phyloP scores from a whole-genome alignment of 53 echinoderm and acorn worm species.

The Paracentrotus lividus region DNA sequence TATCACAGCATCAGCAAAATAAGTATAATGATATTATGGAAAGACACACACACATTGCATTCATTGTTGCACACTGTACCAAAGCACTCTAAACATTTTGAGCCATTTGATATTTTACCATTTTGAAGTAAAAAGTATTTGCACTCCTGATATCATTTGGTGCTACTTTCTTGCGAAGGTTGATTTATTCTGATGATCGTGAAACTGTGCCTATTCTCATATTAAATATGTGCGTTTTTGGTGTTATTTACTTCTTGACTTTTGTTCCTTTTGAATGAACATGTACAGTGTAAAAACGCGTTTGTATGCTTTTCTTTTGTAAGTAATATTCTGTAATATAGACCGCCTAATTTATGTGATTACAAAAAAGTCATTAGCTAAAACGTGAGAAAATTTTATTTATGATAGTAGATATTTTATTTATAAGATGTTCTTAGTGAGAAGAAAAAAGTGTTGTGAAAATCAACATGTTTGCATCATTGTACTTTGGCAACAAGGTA shows the following conservation, averaged over 20 bases:
- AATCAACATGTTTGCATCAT: neutral
- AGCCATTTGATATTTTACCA: too few relatives aligned
- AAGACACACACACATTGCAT: too few relatives aligned
- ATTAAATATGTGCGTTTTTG: neutral
- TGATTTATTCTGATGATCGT: neutral
- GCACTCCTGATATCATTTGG: conserved; percentile 27
- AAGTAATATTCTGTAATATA: conserved; percentile 56
- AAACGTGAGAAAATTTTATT: conserved; percentile 20
- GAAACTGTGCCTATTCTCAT: conserved; percentile 15
- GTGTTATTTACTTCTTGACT: neutral
- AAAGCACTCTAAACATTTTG: too few relatives aligned
- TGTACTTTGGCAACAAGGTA: neutral
- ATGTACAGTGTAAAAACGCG: conserved; percentile 51
- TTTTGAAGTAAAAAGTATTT: too few relatives aligned
- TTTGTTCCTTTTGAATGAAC: neutral
- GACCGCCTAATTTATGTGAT: conserved; percentile 58
- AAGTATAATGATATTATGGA: too few relatives aligned
- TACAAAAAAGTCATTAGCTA: neutral
- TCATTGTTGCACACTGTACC: too few relatives aligned
- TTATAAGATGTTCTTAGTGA: conserved; percentile 46
- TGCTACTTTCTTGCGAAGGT: neutral
- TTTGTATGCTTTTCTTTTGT: conserved; percentile 20
- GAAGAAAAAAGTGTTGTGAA: neutral
- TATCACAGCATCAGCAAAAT: too few relatives aligned
- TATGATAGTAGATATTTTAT: conserved; percentile 54